Evolutionary conservation across 2,888 invertebrate species (phyloP), one percentile per base, ranked within the genome.

Genomic region (Melanostoma scalare): DNA sequence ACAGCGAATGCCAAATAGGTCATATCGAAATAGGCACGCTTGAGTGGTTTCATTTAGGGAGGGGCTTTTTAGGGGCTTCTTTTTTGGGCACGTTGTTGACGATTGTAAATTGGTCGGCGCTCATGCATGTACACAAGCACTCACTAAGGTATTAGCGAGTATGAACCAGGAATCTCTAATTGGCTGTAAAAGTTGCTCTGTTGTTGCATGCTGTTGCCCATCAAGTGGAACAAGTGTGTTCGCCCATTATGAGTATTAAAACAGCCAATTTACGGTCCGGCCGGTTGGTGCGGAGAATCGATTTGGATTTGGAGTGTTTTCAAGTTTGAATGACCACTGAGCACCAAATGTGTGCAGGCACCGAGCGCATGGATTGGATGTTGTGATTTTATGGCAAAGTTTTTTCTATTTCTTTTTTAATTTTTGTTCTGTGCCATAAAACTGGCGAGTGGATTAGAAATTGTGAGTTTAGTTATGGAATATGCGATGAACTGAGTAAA

Each of bases 171-270:
- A 76, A 69, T 65, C 63, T 65, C 73, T 74, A 78, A 82, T 82
- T 82, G 78, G 73, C 77, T 77, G 63, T 56, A 68, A 61, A 81
- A 71, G 61, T 72, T 67, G 79, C 20, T 20, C 20, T 20, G 3
- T 33, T 44, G 55, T 48, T 6, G 30, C 36, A n/a, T 61, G 44
- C 44, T 55, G 52, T 53, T 55, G 42, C 72, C 50, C 56, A 36
- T 73, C 72, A 77, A 77, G 72, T 77, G 81, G 77, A 76, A 76
- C 81, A 81, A 81, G 72, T 72, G 61, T 72, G 77, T 46, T 61
- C 67, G 77, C 50, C 56, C 72, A 73, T 77, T 73, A 63, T 68
- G 61, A 60, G 40, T 36, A 55, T 56, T 50, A 73, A 77, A 68
- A 61, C 61, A 77, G 61, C 73, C 76, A 77, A 77, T 77, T 82